Evolutionary conservation across 2,888 invertebrate genomes (phyloP).

Genomic region (Troides oblongomaculatus): DNA sequence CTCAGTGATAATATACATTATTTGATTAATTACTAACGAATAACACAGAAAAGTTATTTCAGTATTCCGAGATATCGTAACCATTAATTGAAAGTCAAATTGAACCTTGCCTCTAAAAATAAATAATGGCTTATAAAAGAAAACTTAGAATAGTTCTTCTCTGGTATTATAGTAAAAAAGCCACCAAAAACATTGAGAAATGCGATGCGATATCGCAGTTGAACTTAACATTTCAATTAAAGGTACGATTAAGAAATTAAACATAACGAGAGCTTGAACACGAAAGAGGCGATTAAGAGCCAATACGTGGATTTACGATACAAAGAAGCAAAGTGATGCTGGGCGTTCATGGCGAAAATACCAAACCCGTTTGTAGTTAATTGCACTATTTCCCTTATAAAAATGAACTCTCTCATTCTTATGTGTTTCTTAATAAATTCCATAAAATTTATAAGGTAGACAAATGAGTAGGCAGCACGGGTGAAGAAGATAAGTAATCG

Average conservation of each 20-base stretch:
- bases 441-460: too few species aligned
- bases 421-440: too few species aligned
- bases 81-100: constrained; percentile 29
- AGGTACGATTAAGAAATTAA: constrained; percentile 71
- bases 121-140: constrained; percentile 22
- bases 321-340: constrained; percentile 52
- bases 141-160: background rate
- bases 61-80: constrained; percentile 32
- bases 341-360: constrained; percentile 44
- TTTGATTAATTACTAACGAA: constrained; percentile 46
- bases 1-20: constrained; percentile 41
- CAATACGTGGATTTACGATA: constrained; percentile 50
- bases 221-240: constrained; percentile 75
- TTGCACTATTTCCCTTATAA: too few species aligned
- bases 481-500: too few species aligned
- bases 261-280: constrained; percentile 59
- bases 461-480: too few species aligned
- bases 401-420: too few species aligned
- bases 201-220: constrained; percentile 52
- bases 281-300: constrained; percentile 56
- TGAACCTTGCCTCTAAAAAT: constrained; percentile 24
- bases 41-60: constrained; percentile 43
- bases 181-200: constrained; percentile 58
- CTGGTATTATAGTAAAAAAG: constrained; percentile 49
- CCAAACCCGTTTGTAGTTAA: constrained; percentile 4